Percentiles rank a stretch among this genome's conserved stretches.
phyloP scores from a whole-genome alignment of 2,797 vertebrate species.

The Pangasius krempfi region DNA sequence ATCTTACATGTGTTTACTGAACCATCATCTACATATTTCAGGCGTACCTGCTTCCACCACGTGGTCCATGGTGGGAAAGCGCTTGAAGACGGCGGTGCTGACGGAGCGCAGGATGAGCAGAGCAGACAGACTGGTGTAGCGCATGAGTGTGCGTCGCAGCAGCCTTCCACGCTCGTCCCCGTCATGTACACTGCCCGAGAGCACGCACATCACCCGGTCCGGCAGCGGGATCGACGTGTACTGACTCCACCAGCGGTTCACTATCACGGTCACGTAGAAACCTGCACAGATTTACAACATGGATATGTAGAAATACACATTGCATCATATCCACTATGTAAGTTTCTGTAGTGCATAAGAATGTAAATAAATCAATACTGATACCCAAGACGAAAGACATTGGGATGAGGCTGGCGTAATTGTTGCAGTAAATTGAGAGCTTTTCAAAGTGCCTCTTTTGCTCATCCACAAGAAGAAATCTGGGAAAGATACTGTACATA shows the following conservation, averaged over 20 bases:
- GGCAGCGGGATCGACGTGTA: slow-evolving; percentile 93
- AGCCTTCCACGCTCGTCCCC: slow-evolving; percentile 88
- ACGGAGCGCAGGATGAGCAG: slow-evolving; percentile 93
- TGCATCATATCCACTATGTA: background rate
- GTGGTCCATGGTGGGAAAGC: slow-evolving; percentile 94
- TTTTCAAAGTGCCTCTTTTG: slow-evolving; percentile 92
- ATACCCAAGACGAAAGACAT: slow-evolving; percentile 91
- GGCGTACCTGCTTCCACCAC: slow-evolving; percentile 90
- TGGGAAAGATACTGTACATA: slow-evolving; percentile 40
- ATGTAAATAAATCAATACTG: slow-evolving; percentile 2
- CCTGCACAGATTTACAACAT: slow-evolving; percentile 68
- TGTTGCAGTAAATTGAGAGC: slow-evolving; percentile 91
- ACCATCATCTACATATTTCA: background rate
- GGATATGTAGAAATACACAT: background rate
- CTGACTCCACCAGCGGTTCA: slow-evolving; percentile 97
- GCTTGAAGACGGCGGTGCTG: slow-evolving; percentile 93
- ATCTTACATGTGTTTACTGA: background rate
- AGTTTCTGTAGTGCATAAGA: background rate
- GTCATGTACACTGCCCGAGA: slow-evolving; percentile 90
- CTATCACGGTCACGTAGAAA: slow-evolving; percentile 94
- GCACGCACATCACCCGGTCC: slow-evolving; percentile 91
- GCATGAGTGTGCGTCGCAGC: slow-evolving; percentile 87
- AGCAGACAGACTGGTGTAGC: slow-evolving; percentile 90
- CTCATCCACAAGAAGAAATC: slow-evolving; percentile 80
- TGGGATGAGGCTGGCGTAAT: slow-evolving; percentile 91